Evolutionary conservation across 2,888 invertebrate genomes (phyloP), one percentile per base, ranked within the genome.

Genomic region (Timandra comae): DNA sequence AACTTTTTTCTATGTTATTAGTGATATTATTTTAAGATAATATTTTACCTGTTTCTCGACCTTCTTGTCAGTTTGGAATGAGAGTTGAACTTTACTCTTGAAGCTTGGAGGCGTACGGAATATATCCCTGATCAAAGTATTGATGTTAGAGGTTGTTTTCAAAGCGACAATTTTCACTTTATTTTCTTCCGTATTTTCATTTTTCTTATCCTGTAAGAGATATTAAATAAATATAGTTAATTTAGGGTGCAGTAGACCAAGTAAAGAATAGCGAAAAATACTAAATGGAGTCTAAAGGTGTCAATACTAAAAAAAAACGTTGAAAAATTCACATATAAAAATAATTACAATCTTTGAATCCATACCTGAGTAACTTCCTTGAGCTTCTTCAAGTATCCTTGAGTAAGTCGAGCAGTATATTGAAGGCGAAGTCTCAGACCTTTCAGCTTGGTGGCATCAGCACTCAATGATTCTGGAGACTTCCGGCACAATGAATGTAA

Each of bases 61-160:
- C 49, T 66, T 80, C 43, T 73, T 81, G 2, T 33, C 23, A 5
- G 73, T 54, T 43, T 77, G 73, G 63, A 84, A 96, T 12, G 95
- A 96, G 30, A 95, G 87, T 42, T 90, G 90, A 38, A 96, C 89
- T 51, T 89, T 88, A 56, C 93, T 93, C 69, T 97, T 97, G 76
- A 95, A 98, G 55, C 94, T 92, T 3, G 98, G 98, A 7, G 98
- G 97, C 35, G 93, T 92, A 71, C 97, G 95, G 84, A 98, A 98
- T 47, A 98, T 87, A 80, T 98, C 98, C 68, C 95, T 93, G 46
- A 98, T 96, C 27, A 98, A 87, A 1, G 92, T 89, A 64, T 95
- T 96, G 43, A 98, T 97, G 73, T 98, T 98, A 28, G 94, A 93
- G 31, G 97, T 94, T 3, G 97, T 94, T 70, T 94, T 94, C 26